Base-by-base conservation (phyloP, 1,140 invertebrate species). In the Apis dorsata region DNA sequence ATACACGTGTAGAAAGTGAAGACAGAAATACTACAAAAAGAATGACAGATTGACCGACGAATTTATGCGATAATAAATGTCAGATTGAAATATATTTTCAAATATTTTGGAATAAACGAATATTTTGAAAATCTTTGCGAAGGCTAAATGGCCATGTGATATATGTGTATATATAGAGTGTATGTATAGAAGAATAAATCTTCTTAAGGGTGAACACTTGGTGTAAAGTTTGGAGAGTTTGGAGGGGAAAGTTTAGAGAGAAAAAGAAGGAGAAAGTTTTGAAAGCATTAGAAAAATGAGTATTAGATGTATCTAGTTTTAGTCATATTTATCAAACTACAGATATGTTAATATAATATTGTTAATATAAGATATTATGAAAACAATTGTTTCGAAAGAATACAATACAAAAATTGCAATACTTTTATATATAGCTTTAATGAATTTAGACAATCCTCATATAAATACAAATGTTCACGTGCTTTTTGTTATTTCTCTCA, bases 171-270 rank as follows among this genome's bases (percentile, higher is more conserved):
- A 24, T 24, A 24, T 24, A 24, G 28, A n/a, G 24, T 13, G 53
- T 57, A 57, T 34, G 71, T 72, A 19, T 19, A 24, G 12, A 28
- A 59, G 71, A 59, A 59, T 73, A 73, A 73, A 73, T 73, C 53
- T 57, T 73, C 71, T 73, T 57, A 73, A 57, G 71, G 28, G 24
- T 28, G 71, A 73, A 73, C 28, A 34, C 19, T 28, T 53, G 24
- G 11, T 21, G 71, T 53, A 73, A 73, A 73, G 53, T 73, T 73
- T 73, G 17, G 28, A 73, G 28, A 57, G 53, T 73, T 73, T 57
- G 17, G 24, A 57, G 71, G 34, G 17, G 53, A 73, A 59, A 73
- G 71, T 73, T n/a, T 57, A 12, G 28, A 21, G 53, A 13, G 71
- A 73, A 73, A 73, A 53, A 57, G 53, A 53, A 19, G 53, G 71